phyloP scores from a whole-genome alignment of 2,797 vertebrate species.

The Ambastaia sidthimunki region DNA sequence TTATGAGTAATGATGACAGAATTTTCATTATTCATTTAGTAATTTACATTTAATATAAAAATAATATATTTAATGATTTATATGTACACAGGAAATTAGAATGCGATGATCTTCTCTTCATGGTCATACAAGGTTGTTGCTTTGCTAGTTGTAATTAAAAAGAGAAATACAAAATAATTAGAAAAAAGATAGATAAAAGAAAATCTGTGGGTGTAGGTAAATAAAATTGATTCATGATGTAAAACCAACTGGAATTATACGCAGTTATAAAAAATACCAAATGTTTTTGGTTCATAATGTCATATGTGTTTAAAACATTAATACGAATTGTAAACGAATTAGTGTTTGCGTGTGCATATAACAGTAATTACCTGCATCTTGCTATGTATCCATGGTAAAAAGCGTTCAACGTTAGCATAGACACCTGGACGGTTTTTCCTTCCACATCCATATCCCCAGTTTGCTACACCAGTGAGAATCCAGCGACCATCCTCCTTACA shows the following conservation, averaged over 20 bases:
- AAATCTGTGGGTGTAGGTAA: background rate
- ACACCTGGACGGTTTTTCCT: conserved; percentile 79
- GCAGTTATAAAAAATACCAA: background rate
- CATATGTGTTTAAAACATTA: background rate
- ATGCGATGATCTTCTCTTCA: background rate
- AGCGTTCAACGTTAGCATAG: conserved; percentile 77
- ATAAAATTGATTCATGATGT: background rate
- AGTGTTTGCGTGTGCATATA: background rate
- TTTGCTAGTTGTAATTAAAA: conserved; percentile 31
- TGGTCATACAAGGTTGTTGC: conserved; percentile 1
- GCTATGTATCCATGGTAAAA: conserved; percentile 81
- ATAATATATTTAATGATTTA: background rate
- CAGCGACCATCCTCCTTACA: conserved; percentile 75
- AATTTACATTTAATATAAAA: background rate
- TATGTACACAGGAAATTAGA: background rate
- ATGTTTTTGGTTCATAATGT: background rate
- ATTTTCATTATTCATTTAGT: background rate
- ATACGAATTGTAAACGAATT: background rate
- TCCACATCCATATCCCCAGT: conserved; percentile 85
- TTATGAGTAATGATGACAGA: background rate
- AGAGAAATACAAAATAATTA: background rate
- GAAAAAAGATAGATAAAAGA: background rate
- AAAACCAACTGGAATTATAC: background rate
- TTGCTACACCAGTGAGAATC: conserved; percentile 83
- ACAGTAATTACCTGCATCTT: conserved; percentile 82